Percentiles rank a stretch among this genome's conserved stretches.
These are phyloP conservation scores for Zaprionus ghesquierei DNA, from an alignment of 1,140 invertebrate genomes.

Conservation along the genomic window DNA sequence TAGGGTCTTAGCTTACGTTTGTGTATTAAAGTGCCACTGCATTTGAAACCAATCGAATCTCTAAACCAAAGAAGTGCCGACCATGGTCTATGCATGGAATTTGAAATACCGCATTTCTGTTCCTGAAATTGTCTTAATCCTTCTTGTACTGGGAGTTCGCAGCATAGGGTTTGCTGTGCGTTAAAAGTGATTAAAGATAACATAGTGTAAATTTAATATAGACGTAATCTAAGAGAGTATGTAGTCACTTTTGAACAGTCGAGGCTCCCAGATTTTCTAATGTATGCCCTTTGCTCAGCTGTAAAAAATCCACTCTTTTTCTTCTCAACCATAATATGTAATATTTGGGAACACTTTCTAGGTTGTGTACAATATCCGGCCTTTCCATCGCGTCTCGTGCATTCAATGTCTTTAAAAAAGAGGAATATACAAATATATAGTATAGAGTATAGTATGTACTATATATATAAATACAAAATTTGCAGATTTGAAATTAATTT, in stretches of 20 bases:
- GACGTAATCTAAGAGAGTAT: not conserved
- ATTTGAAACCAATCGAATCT: not conserved
- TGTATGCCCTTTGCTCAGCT: not conserved
- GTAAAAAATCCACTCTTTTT: not conserved
- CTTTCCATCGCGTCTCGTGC: no score
- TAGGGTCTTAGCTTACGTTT: not conserved
- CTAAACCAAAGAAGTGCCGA: slow-evolving; percentile 12
- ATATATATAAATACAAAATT: not conserved
- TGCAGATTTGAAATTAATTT: no score
- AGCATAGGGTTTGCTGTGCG: not conserved
- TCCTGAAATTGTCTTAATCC: not conserved
- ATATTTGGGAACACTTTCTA: not conserved
- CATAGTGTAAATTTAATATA: no score
- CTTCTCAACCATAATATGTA: not conserved
- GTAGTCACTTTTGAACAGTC: not conserved
- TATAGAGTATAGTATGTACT: no score
- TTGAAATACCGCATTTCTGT: not conserved
- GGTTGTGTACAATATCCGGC: no score
- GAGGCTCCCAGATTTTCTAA: not conserved
- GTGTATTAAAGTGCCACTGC: slow-evolving; percentile 17
- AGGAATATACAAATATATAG: no score
- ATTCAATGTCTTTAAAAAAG: no score
- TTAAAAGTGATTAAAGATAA: not conserved
- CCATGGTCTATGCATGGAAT: slow-evolving; percentile 33
- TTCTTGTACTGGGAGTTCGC: not conserved